Evolutionary conservation across 2,113 vertebrate species (phyloP).

Genomic region (Halichoeres trimaculatus): DNA sequence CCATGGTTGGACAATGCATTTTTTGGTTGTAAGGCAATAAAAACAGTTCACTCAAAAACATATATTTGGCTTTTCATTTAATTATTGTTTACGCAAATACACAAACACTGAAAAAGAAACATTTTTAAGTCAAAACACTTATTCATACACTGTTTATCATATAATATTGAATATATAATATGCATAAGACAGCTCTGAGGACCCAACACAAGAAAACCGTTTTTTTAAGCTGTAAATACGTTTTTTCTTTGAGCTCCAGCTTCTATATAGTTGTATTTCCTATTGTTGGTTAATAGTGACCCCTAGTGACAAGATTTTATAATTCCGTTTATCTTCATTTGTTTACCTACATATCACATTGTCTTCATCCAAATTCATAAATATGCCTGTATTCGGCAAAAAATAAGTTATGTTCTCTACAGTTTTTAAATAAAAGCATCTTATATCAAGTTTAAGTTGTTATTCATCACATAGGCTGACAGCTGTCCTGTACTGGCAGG

Average conservation of each 20-base stretch:
- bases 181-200: neutral
- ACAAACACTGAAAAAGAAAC: neutral
- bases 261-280: neutral
- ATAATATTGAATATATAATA: neutral
- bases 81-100: slow-evolving; percentile 1
- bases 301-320: slow-evolving; percentile 22
- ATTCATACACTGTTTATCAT: neutral
- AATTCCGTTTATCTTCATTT: neutral
- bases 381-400: no score
- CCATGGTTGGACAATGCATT: slow-evolving; percentile 14
- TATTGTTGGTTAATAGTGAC: slow-evolving; percentile 45
- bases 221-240: no score
- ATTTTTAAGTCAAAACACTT: neutral
- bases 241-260: neutral
- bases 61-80: neutral
- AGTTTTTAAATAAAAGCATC: no score
- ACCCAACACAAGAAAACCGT: no score
- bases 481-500: no score
- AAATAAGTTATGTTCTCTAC: no score
- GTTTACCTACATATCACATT: no score
- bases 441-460: no score
- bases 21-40: slow-evolving; percentile 36
- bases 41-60: slow-evolving; percentile 17
- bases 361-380: no score
- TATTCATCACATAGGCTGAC: no score